Percentiles rank a stretch among this genome's conserved stretches.
phyloP scores from a whole-genome alignment of 2,113 vertebrate species.

The Forbesichthys papilliferus region DNA sequence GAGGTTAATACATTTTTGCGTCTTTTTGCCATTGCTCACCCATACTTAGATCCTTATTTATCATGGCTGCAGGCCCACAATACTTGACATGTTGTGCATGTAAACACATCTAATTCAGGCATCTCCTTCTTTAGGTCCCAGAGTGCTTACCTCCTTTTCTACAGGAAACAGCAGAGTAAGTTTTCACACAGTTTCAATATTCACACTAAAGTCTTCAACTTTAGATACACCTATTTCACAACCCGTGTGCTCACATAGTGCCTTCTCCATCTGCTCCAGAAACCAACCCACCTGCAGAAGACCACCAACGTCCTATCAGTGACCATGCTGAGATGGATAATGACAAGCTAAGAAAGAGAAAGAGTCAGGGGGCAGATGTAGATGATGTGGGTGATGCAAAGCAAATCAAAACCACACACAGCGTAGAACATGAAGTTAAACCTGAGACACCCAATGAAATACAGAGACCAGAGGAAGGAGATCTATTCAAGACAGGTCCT shows the following conservation, averaged over 20 bases:
- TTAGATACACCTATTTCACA: not conserved
- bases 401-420: too few relatives aligned
- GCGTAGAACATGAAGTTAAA: too few relatives aligned
- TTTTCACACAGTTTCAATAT: not conserved
- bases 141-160: conserved; percentile 58
- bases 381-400: not conserved
- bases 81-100: too few relatives aligned
- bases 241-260: not conserved
- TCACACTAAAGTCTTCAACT: not conserved
- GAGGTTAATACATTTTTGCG: not conserved
- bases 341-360: not conserved
- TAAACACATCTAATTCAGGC: not conserved
- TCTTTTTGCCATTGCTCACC: not conserved
- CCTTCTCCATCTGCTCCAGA: not conserved
- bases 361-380: not conserved
- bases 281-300: not conserved
- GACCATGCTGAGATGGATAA: not conserved
- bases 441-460: too few relatives aligned
- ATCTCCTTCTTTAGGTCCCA: conserved; percentile 32
- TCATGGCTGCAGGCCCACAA: too few relatives aligned
- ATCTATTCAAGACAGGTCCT: too few relatives aligned
- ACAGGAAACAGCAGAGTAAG: conserved; percentile 51
- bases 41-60: not conserved
- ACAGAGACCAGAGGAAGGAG: too few relatives aligned
- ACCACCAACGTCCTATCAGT: not conserved